Percentiles rank a stretch among this genome's conserved stretches.
Evolutionary conservation across 2,113 vertebrate species (phyloP).

Genomic region (Phyllostomus hastatus): DNA sequence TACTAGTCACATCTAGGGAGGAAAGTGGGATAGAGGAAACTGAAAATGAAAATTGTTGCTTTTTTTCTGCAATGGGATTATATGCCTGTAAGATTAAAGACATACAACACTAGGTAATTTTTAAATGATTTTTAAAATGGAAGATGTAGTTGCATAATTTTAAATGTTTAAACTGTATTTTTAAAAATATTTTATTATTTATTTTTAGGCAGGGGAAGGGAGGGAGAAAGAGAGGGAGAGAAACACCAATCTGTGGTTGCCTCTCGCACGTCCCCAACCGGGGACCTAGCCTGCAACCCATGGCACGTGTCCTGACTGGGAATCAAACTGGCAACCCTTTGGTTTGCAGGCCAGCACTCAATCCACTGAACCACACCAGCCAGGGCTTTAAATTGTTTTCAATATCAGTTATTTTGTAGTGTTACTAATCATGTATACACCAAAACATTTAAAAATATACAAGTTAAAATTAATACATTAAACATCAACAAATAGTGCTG

Average conservation of each 20-base stretch:
- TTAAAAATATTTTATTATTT: no score
- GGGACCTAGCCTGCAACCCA: no score
- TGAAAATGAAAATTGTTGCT: neutral
- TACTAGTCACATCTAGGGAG: neutral
- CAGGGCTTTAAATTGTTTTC: neutral
- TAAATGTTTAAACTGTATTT: neutral
- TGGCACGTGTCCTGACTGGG: no score
- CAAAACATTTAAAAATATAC: constrained; percentile 1
- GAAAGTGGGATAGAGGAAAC: neutral
- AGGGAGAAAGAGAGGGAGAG: no score
- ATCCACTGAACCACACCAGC: no score
- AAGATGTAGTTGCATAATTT: neutral
- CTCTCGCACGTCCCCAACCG: no score
- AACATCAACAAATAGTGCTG: neutral
- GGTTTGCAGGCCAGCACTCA: no score
- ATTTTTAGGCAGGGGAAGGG: no score
- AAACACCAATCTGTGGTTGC: no score
- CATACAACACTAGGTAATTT: neutral
- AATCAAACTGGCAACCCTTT: no score
- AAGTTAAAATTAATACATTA: neutral
- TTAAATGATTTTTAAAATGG: neutral
- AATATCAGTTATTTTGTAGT: neutral
- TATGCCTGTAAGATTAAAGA: neutral
- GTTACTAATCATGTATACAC: neutral
- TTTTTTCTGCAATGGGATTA: neutral